Percentiles rank a stretch among this genome's conserved stretches.
phyloP scores from a whole-genome alignment of 2,113 vertebrate genomes.

The Plecturocebus donacophilus region DNA sequence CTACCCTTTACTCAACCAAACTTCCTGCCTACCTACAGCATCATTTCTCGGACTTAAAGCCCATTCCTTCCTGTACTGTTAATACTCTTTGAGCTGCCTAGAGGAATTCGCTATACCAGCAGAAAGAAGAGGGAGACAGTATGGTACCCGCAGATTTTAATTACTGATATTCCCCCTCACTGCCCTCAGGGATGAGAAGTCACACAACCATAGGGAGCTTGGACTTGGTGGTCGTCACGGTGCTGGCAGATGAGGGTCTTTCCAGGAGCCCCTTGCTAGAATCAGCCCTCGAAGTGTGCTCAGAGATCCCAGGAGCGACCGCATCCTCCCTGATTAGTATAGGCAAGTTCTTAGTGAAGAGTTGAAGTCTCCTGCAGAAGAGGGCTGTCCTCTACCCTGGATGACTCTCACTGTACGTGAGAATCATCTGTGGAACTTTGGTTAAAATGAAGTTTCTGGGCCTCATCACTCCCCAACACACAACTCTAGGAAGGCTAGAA shows the following conservation, averaged over 20 bases:
- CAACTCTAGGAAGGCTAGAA: not conserved
- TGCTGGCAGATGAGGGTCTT: constrained; percentile 43
- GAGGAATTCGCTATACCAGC: not conserved
- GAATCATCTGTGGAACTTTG: not conserved
- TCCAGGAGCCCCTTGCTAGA: constrained; percentile 59
- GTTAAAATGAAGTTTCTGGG: constrained; percentile 17
- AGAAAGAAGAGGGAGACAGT: constrained; percentile 3
- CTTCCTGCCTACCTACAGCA: not conserved
- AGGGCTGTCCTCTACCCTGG: not conserved
- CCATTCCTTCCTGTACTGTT: not conserved
- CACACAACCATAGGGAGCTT: constrained; percentile 71
- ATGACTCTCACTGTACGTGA: not conserved
- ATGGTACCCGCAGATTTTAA: constrained; percentile 54
- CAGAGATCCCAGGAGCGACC: constrained; percentile 73
- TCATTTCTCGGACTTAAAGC: not conserved
- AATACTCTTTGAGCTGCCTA: not conserved
- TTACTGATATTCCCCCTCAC: not conserved
- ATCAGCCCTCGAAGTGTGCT: not conserved
- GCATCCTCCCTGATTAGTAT: constrained; percentile 78
- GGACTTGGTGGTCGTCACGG: constrained; percentile 69
- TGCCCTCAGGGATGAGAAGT: not conserved
- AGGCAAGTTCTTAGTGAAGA: not conserved
- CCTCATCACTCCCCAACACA: rapidly evolving
- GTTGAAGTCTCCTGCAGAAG: not conserved
- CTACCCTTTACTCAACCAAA: not conserved